These are phyloP conservation scores for Rhagophthalmus giganteus DNA, from an alignment of 2,888 invertebrate species.

Conservation along the genomic window DNA sequence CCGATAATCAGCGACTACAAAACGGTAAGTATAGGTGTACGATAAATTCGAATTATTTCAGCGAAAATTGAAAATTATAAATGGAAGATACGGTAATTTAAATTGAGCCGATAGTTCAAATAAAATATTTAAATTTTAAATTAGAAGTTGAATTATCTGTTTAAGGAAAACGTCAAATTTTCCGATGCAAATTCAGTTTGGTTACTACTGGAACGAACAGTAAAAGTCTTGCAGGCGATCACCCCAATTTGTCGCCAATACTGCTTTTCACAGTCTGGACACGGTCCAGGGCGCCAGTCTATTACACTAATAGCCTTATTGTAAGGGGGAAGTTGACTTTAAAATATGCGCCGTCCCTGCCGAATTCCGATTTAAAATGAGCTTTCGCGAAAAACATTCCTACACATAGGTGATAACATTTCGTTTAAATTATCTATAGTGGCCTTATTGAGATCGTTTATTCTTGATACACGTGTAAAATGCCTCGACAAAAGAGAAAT, in stretches of 20 bases:
- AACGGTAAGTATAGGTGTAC: too few species aligned
- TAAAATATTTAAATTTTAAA: too few species aligned
- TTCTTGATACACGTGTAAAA: too few species aligned
- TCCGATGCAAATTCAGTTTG: constrained; percentile 10
- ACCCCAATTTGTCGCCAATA: constrained; percentile 57
- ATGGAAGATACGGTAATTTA: too few species aligned
- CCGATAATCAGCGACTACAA: constrained; percentile 44
- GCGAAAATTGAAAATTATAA: too few species aligned
- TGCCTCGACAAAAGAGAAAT: not conserved
- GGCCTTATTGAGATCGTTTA: too few species aligned
- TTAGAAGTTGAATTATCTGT: too few species aligned
- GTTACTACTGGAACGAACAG: constrained; percentile 15
- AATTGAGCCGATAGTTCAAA: too few species aligned
- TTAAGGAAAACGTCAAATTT: too few species aligned
- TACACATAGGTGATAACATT: too few species aligned
- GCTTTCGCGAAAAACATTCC: constrained; percentile 21
- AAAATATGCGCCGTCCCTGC: constrained; percentile 47
- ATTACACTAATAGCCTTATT: constrained; percentile 57
- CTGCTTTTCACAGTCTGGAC: constrained; percentile 54
- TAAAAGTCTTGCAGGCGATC: constrained; percentile 51
- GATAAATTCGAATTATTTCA: too few species aligned
- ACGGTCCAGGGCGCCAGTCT: constrained; percentile 54
- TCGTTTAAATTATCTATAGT: too few species aligned
- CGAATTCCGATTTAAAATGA: constrained; percentile 39
- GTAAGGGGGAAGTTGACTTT: constrained; percentile 52